These are phyloP conservation scores for Pseudomugil gertrudae DNA, from an alignment of 2,797 vertebrate genomes.

Conservation along the genomic window DNA sequence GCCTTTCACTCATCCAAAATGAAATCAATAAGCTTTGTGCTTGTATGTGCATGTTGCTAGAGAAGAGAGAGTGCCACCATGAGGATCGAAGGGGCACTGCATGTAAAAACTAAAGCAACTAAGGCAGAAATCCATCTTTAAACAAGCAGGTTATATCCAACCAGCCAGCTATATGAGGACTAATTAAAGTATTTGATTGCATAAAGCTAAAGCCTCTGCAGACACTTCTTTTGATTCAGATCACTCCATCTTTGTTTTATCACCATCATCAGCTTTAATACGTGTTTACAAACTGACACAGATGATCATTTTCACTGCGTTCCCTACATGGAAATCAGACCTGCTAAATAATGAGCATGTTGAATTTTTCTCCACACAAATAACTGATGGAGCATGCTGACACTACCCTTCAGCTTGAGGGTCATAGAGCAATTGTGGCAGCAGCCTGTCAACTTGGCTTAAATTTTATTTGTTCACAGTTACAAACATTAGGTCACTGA, in stretches of 20 bases:
- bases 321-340: background rate
- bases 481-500: background rate
- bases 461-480: background rate
- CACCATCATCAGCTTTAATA: too few relatives aligned
- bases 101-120: constrained; percentile 12
- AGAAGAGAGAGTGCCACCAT: constrained; percentile 60
- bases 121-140: background rate
- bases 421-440: background rate
- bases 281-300: too few relatives aligned
- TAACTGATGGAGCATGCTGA: background rate
- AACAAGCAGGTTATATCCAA: constrained; percentile 1
- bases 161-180: background rate
- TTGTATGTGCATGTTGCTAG: background rate
- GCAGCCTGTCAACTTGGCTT: background rate
- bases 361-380: background rate
- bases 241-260: background rate
- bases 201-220: background rate
- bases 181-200: background rate
- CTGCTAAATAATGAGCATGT: background rate
- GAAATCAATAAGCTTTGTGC: constrained; percentile 27
- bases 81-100: constrained; percentile 59
- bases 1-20: constrained; percentile 58
- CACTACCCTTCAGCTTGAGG: background rate
- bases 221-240: background rate
- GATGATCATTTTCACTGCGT: background rate